phyloP scores from a whole-genome alignment of 2,113 vertebrate species.

The Lepus europaeus region DNA sequence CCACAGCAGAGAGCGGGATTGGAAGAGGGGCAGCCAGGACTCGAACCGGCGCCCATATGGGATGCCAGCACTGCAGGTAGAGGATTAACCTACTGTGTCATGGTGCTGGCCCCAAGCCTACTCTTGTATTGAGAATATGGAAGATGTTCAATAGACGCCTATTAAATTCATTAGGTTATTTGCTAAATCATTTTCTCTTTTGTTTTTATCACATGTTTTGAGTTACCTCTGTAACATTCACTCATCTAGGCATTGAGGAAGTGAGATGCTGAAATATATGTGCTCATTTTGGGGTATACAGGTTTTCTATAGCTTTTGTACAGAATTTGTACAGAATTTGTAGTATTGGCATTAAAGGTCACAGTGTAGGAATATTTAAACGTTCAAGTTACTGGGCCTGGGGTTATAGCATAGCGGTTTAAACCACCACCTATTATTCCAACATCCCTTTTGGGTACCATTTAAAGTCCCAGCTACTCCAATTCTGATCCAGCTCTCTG shows the following conservation, averaged over 20 bases:
- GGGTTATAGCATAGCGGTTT: too few relatives aligned
- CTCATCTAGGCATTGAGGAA: not conserved
- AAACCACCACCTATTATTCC: too few relatives aligned
- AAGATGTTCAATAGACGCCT: not conserved
- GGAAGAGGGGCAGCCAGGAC: too few relatives aligned
- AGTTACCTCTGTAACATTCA: not conserved
- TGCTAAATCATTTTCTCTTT: not conserved
- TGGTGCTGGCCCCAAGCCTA: too few relatives aligned
- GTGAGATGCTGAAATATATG: not conserved
- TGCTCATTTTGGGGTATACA: not conserved
- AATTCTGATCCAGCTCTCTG: too few relatives aligned
- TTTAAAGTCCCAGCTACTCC: too few relatives aligned
- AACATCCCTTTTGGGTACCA: too few relatives aligned
- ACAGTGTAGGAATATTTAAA: not conserved
- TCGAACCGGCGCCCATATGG: too few relatives aligned
- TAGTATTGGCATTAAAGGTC: not conserved
- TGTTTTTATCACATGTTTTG: not conserved
- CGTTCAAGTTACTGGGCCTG: not conserved
- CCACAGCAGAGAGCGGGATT: too few relatives aligned
- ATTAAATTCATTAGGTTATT: not conserved
- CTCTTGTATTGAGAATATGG: not conserved
- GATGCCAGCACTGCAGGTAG: too few relatives aligned
- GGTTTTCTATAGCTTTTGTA: not conserved
- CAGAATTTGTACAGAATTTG: not conserved
- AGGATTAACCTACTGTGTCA: too few relatives aligned